Conservation (phyloP, 2,113 vertebrate genomes). For the Martes martes region DNA sequence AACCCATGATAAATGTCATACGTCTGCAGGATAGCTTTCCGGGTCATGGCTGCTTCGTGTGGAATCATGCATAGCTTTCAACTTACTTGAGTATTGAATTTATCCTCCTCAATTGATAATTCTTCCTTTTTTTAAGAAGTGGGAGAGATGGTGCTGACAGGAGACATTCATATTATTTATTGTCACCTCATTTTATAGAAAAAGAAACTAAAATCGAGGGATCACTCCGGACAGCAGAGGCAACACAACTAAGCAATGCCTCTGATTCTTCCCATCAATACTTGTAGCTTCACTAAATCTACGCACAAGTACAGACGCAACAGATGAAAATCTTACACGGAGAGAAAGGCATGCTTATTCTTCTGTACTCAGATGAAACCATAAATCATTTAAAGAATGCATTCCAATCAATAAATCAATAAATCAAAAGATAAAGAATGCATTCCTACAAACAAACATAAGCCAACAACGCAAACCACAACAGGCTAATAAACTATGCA, state of each 20-base stretch:
- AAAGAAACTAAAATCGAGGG: background rate
- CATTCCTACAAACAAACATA: background rate
- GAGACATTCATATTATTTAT: background rate
- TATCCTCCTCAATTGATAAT: background rate
- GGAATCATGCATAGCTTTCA: background rate
- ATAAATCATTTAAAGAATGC: background rate
- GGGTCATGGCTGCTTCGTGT: background rate
- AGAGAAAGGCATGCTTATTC: background rate
- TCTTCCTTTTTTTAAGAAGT: background rate
- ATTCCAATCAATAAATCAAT: background rate
- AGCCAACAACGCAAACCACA: conserved; percentile 23
- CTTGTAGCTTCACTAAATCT: background rate
- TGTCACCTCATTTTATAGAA: background rate
- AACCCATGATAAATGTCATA: background rate
- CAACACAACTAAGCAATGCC: background rate
- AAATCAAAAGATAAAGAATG: background rate
- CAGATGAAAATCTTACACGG: background rate
- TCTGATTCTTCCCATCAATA: background rate
- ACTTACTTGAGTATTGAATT: background rate
- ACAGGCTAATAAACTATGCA: conserved; percentile 41
- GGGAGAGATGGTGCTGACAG: background rate
- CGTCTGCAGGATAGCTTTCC: background rate
- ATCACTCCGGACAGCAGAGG: background rate
- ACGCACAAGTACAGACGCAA: background rate
- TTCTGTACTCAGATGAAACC: background rate